A percentile compares a stretch with the other conserved stretches of the same genome.
phyloP scores from a whole-genome alignment of 2,797 vertebrate genomes.

The Discoglossus pictus region DNA sequence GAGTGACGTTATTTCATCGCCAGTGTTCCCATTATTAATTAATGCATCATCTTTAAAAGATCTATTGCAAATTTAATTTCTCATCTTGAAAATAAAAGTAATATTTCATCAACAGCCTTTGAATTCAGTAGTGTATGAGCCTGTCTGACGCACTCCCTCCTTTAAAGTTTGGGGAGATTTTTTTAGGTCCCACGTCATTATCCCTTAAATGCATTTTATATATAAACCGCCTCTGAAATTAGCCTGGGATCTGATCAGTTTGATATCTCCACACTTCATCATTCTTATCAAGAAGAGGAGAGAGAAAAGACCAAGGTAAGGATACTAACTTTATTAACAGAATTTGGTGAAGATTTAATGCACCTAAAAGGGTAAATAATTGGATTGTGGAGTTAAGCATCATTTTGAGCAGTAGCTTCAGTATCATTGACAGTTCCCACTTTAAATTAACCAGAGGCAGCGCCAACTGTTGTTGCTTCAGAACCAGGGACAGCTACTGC shows the following conservation, averaged over 20 bases:
- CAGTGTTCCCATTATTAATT: not conserved
- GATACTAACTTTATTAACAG: too few species aligned
- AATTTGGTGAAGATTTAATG: too few species aligned
- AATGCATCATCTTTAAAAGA: conserved; percentile 1
- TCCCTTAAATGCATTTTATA: conserved; percentile 1
- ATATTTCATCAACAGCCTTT: not conserved
- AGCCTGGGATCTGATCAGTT: conserved; percentile 4
- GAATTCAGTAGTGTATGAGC: not conserved
- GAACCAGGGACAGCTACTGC: too few species aligned
- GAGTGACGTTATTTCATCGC: not conserved
- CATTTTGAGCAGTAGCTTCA: too few species aligned
- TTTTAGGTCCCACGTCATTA: not conserved
- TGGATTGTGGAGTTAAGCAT: too few species aligned
- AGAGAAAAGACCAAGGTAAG: conserved; percentile 4
- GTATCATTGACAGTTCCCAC: too few species aligned
- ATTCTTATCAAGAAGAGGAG: not conserved
- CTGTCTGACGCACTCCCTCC: not conserved
- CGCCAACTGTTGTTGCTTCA: too few species aligned
- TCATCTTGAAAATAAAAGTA: not conserved
- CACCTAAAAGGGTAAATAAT: too few species aligned
- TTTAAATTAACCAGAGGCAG: too few species aligned
- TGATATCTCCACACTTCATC: not conserved
- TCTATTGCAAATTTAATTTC: not conserved
- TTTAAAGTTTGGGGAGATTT: conserved; percentile 1
- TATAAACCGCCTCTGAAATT: not conserved